Base-by-base conservation (phyloP, 2,888 invertebrate species). In the Caenorhabditis virilis region DNA sequence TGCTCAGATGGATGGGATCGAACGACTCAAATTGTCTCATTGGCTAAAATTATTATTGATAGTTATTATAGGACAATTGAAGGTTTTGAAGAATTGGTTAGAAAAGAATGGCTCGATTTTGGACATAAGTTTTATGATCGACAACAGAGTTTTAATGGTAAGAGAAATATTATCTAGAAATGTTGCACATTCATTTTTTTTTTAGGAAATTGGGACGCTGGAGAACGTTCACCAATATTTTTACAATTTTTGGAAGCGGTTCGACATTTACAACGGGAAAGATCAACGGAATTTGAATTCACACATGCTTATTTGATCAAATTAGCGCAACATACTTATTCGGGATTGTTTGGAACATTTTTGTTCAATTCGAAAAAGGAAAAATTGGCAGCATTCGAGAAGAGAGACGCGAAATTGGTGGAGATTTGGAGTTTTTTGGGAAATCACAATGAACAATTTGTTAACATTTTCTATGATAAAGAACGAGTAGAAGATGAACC, bases 1-100 rank as follows among this genome's bases (percentile, higher is more conserved):
- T 97, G 97, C 85, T 94, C 94, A 2, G 97, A 97, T 86, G 97
- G 97, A 45, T 97, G 97, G 97, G 97, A 98, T 86, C 88, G 97
- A 74, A 98, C 97, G 56, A 92, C 97, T 43, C 97, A 98, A 87
- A 91, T 98, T 72, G 92, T 93, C 16, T 91, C 95, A 38, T 88
- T 95, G 50, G 92, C 93, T 15, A 91, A 95, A 85, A 87, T 97
- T 39, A 86, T 95, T 81, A 87, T 95, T 36, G 97, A 97, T 87
- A 93, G 95, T 0, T 90, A 89, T 86, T 97, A 97, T 85, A 88
- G 97, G 76, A 97, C 95, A 13, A 88, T 92, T 51, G 90, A 93
- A 61, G 95, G 95, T 65, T 97, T 97, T 86, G 91, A 92, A 82
- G 88, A 91, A 50, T 87, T 98, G 56, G 90, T 95, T 55, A 93